Percentiles rank a stretch among this genome's conserved stretches.
phyloP scores from a whole-genome alignment of 1,140 invertebrate genomes.

The Camponotus pennsylvanicus region DNA sequence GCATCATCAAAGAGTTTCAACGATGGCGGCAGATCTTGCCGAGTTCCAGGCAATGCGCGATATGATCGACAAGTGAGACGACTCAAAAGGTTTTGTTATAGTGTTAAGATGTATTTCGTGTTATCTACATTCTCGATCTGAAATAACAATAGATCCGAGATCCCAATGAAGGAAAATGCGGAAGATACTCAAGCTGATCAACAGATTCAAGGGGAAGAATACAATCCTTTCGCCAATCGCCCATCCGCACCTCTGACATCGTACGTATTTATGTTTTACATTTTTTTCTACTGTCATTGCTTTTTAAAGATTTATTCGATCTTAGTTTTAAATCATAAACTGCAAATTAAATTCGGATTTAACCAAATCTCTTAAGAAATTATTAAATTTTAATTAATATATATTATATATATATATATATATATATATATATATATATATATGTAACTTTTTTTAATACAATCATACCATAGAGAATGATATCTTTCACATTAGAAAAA shows the following conservation, averaged over 20 bases:
- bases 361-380: background rate
- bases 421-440: background rate
- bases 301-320: background rate
- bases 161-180: background rate
- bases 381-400: background rate
- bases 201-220: conserved; percentile 61
- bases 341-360: background rate
- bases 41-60: conserved; percentile 54
- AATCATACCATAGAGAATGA: background rate
- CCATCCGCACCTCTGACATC: conserved; percentile 62
- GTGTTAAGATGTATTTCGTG: conserved; percentile 5
- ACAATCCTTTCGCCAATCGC: conserved; percentile 74
- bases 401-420: background rate
- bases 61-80: conserved; percentile 56
- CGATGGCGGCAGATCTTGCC: conserved; percentile 39
- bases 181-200: background rate
- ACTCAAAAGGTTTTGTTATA: background rate
- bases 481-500: background rate
- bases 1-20: background rate
- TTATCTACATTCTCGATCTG: conserved; percentile 39
- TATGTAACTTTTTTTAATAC: background rate
- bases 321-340: background rate
- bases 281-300: background rate
- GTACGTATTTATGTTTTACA: conserved; percentile 65
- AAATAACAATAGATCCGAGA: conserved; percentile 24